phyloP scores from a whole-genome alignment of 1,140 invertebrate species.

The Drosophila teissieri region DNA sequence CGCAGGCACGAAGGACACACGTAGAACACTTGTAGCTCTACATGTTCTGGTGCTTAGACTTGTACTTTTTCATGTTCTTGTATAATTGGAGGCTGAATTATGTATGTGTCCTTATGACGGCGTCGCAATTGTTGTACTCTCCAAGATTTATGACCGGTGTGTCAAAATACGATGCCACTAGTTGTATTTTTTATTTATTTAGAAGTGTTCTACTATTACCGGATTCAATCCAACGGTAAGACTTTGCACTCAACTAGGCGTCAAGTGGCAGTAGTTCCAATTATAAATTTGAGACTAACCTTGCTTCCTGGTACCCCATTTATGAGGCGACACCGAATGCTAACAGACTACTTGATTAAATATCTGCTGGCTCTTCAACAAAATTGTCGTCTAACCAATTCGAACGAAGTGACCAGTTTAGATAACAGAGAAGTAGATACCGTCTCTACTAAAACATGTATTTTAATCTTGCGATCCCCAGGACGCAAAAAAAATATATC shows the following conservation, averaged over 20 bases:
- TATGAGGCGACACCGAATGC: slow-evolving; percentile 67
- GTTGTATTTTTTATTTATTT: background rate
- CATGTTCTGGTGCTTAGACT: slow-evolving; percentile 26
- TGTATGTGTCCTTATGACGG: slow-evolving; percentile 76
- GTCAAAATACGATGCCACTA: slow-evolving; percentile 68
- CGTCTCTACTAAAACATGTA: background rate
- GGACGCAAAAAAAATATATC: too few species aligned
- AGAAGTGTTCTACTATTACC: background rate
- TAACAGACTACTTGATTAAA: slow-evolving; percentile 18
- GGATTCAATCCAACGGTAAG: slow-evolving; percentile 28
- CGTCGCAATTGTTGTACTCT: slow-evolving; percentile 45
- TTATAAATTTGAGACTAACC: background rate
- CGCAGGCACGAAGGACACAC: slow-evolving; percentile 21
- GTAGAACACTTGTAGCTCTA: slow-evolving; percentile 48
- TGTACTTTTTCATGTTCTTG: background rate
- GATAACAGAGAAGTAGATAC: slow-evolving; percentile 19
- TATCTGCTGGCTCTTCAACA: slow-evolving; percentile 10
- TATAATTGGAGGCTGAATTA: slow-evolving; percentile 51
- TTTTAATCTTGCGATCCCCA: too few species aligned
- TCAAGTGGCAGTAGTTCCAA: slow-evolving; percentile 55
- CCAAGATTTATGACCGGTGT: slow-evolving; percentile 75
- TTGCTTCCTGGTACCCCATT: slow-evolving; percentile 63
- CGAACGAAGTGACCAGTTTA: slow-evolving; percentile 8
- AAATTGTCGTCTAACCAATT: slow-evolving; percentile 11
- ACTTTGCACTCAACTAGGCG: slow-evolving; percentile 75